Evolutionary conservation across 2,888 invertebrate species (phyloP), one percentile per base, ranked within the genome.

Genomic region (Tinea pellionella): DNA sequence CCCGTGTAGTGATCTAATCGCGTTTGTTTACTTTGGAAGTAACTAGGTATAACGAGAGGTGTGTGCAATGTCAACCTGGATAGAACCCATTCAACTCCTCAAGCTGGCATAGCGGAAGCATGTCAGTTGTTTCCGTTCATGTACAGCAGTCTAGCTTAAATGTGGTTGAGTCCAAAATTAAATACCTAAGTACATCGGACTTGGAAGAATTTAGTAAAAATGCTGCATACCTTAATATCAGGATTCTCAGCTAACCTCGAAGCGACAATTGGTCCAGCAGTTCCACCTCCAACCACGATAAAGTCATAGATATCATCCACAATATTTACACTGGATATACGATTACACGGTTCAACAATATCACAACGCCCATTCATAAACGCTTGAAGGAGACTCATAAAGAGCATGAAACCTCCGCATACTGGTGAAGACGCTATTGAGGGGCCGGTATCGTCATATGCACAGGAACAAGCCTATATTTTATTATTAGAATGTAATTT

Each of bases 241-340:
- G 77, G 69, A 30, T 87, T 76, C 67, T 92, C 91, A 42, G 89
- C 88, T 15, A 92, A 73, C 63, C 91, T 82, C 0, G 88, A 88
- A 4, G 92, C 92, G 0, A 90, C 90, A 0, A 90, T 87, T 0
- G 92, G 83, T 0, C 92, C 92, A 0, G 90, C 90, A 1, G 91
- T 77, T 0, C 92, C 92, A 8, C 88, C 90, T 0, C 91, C 92
- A 12, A 92, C 88, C 6, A 91, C 90, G 11, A 92, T 88, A 66
- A 90, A 92, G 68, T 92, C 91, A 65, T 92, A 92, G 19, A 78
- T 80, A 0, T 71, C 63, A 8, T 84, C 78, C 1, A 75, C 63
- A 0, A 70, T 66, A 0, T 69, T 63, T 42, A 69, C 73, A 0
- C 90, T 87, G 16, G 63, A 68, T 4, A 91, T 77, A 60, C 90